Percentiles rank a stretch among this genome's conserved stretches.
Evolutionary conservation across 2,113 vertebrate species (phyloP).

Genomic region (Scortum barcoo): DNA sequence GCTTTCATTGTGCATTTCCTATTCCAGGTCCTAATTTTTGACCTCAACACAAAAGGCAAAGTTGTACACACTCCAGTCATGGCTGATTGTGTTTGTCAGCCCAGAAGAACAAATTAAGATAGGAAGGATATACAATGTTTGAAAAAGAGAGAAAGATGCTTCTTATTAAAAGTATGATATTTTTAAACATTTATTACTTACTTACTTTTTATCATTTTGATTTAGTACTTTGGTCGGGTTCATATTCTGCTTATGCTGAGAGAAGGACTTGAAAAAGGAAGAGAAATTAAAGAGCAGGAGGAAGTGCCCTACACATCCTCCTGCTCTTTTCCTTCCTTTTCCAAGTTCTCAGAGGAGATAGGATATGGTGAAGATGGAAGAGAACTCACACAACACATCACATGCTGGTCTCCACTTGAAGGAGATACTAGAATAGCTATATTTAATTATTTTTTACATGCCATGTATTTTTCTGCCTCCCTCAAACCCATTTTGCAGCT

Average conservation of each 20-base stretch:
- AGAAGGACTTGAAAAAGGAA: neutral
- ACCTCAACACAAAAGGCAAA: neutral
- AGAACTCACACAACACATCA: neutral
- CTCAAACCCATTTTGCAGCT: neutral
- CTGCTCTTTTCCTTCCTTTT: too few relatives aligned
- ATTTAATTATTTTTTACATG: neutral
- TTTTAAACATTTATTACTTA: too few relatives aligned
- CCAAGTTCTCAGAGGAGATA: neutral
- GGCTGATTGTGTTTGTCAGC: slow-evolving; percentile 6
- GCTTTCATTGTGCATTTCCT: slow-evolving; percentile 43
- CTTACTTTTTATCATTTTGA: too few relatives aligned
- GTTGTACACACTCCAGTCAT: neutral
- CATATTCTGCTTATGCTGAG: neutral
- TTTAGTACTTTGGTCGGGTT: too few relatives aligned
- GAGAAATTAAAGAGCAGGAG: neutral
- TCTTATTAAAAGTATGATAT: neutral
- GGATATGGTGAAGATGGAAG: neutral
- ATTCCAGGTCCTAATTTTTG: slow-evolving; percentile 29
- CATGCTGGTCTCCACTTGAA: slow-evolving; percentile 6
- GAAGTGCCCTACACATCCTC: too few relatives aligned
- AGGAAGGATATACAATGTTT: neutral
- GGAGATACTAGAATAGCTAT: neutral
- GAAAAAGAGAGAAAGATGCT: neutral
- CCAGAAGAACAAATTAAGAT: neutral
- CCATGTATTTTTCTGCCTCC: neutral